Percentiles rank a stretch among this genome's conserved stretches.
Evolutionary conservation across 1,140 invertebrate species (phyloP).

Genomic region (Heliconius melpomene): DNA sequence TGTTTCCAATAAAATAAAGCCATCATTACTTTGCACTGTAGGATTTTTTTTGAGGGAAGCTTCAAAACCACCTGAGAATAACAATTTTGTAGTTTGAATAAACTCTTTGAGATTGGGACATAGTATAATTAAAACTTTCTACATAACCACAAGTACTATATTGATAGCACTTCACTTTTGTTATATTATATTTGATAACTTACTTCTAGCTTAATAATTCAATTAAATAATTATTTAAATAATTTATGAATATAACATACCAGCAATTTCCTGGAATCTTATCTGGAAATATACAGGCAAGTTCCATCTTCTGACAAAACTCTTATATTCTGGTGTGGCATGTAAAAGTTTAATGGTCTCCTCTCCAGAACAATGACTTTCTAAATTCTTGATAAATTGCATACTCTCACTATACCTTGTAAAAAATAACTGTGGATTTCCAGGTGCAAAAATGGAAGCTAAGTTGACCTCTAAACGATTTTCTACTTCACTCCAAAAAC

Average conservation of each 20-base stretch:
- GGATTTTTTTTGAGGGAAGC: slow-evolving; percentile 77
- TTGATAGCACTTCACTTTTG: too few species aligned
- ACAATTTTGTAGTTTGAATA: neutral
- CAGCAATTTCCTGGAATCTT: slow-evolving; percentile 94
- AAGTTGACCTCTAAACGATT: slow-evolving; percentile 88
- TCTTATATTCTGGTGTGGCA: slow-evolving; percentile 85
- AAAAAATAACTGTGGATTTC: slow-evolving; percentile 94
- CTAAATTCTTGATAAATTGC: slow-evolving; percentile 89
- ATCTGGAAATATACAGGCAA: slow-evolving; percentile 97
- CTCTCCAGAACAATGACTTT: slow-evolving; percentile 84
- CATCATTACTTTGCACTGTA: slow-evolving; percentile 56
- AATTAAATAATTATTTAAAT: neutral
- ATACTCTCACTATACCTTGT: slow-evolving; percentile 90
- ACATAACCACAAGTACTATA: too few species aligned
- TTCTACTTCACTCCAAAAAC: slow-evolving; percentile 94
- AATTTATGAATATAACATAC: slow-evolving; percentile 80
- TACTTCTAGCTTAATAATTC: neutral
- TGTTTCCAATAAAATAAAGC: slow-evolving; percentile 81
- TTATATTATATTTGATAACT: too few species aligned
- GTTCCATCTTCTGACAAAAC: slow-evolving; percentile 94
- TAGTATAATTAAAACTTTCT: too few species aligned
- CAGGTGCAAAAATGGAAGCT: slow-evolving; percentile 93
- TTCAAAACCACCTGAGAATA: slow-evolving; percentile 81
- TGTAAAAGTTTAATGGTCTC: slow-evolving; percentile 81
- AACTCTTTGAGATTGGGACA: too few species aligned